Evolutionary conservation across 2,113 vertebrate genomes (phyloP).

Genomic region (Solenodon paradoxus): DNA sequence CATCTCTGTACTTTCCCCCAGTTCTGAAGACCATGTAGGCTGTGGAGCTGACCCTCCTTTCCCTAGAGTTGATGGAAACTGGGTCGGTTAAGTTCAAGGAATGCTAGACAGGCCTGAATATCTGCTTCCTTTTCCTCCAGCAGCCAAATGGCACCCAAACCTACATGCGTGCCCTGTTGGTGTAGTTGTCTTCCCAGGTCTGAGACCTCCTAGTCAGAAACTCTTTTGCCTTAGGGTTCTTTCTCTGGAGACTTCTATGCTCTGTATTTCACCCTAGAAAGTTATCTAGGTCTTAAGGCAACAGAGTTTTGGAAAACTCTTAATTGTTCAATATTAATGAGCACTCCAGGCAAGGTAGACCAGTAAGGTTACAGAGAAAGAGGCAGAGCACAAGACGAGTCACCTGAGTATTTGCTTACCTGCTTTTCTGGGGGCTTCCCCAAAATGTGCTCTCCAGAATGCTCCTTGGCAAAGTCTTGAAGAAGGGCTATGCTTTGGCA

Average conservation of each 20-base stretch:
- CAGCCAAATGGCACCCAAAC: neutral
- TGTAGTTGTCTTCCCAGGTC: neutral
- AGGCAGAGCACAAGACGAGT: neutral
- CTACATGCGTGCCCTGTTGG: neutral
- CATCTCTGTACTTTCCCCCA: neutral
- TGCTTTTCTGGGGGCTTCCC: neutral
- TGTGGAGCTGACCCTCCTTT: neutral
- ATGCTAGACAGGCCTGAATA: neutral
- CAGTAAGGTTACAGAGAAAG: neutral
- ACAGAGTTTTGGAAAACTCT: neutral
- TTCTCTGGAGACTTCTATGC: neutral
- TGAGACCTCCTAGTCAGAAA: neutral
- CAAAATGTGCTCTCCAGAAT: neutral
- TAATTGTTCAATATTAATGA: neutral
- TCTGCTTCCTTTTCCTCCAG: neutral
- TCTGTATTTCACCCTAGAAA: neutral
- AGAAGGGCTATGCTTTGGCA: neutral
- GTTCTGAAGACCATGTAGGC: neutral
- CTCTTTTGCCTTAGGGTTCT: neutral
- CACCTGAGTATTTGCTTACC: neutral
- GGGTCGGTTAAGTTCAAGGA: neutral
- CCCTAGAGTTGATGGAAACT: neutral
- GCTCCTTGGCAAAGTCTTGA: neutral
- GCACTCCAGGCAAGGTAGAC: neutral
- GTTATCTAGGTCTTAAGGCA: neutral